Conservation (phyloP, 2,888 invertebrate genomes). For the Laothoe populi region DNA sequence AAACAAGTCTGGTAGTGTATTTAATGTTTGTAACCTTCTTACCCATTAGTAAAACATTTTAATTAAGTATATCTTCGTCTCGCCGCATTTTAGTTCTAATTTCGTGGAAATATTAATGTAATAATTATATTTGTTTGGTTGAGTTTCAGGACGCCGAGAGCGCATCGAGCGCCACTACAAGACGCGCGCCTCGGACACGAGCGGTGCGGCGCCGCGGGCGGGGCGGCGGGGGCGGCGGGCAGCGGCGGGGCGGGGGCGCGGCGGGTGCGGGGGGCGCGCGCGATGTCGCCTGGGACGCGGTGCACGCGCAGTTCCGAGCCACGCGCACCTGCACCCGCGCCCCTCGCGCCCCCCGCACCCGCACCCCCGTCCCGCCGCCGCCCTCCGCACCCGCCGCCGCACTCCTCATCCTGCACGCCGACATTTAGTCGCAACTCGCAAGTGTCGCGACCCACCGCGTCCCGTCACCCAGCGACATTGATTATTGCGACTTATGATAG, state of each 20-base stretch:
- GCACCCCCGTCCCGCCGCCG: conserved; percentile 36
- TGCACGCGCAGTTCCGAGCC: conserved; percentile 70
- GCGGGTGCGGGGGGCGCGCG: conserved; percentile 36
- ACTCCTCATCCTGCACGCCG: conserved; percentile 68
- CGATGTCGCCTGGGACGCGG: conserved; percentile 68
- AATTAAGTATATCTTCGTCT: too few relatives aligned
- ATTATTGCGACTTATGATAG: too few relatives aligned
- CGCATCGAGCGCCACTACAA: conserved; percentile 32
- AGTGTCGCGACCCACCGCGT: neutral
- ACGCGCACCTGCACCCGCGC: conserved; percentile 44
- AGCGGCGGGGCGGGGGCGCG: conserved; percentile 30
- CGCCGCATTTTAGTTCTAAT: too few relatives aligned
- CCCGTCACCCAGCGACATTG: too few relatives aligned
- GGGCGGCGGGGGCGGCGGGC: conserved; percentile 31
- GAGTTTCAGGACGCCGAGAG: conserved; percentile 48
- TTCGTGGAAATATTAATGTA: neutral
- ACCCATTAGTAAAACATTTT: too few relatives aligned
- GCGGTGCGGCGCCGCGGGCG: conserved; percentile 29
- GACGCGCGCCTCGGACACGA: conserved; percentile 31
- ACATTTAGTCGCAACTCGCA: conserved; percentile 47
- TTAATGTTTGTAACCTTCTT: too few relatives aligned
- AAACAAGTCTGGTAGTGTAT: too few relatives aligned
- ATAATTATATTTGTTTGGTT: neutral
- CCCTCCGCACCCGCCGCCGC: conserved; percentile 50
- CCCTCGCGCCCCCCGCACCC: conserved; percentile 38